These are phyloP conservation scores for Caenorhabditis becei DNA, from an alignment of 2,888 invertebrate genomes.

Conservation along the genomic window DNA sequence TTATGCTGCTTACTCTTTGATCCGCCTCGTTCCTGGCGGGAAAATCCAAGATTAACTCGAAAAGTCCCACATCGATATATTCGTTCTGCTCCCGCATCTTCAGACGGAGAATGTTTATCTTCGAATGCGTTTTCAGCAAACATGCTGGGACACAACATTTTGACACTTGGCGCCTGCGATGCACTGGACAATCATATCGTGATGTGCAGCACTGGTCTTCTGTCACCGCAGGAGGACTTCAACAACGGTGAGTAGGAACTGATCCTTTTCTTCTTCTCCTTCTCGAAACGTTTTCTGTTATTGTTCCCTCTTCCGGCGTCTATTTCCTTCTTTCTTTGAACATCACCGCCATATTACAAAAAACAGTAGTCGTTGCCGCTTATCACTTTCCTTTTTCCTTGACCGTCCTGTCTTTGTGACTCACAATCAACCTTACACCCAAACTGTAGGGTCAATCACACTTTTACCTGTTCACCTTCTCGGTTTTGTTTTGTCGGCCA, in stretches of 20 bases:
- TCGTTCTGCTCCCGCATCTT: neutral
- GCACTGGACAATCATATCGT: slow-evolving; percentile 55
- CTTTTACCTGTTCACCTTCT: slow-evolving; percentile 10
- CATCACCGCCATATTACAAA: slow-evolving; percentile 48
- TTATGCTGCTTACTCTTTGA: neutral
- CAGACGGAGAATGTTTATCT: slow-evolving; percentile 47
- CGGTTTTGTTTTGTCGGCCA: slow-evolving; percentile 4
- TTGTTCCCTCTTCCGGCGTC: slow-evolving; percentile 10
- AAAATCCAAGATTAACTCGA: slow-evolving; percentile 22
- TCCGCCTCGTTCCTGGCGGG: too few relatives aligned
- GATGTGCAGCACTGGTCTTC: slow-evolving; percentile 55
- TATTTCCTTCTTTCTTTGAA: slow-evolving; percentile 45
- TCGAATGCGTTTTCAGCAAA: slow-evolving; percentile 50
- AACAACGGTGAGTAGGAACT: slow-evolving; percentile 30
- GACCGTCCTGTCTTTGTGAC: slow-evolving; percentile 39
- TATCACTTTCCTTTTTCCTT: slow-evolving; percentile 42
- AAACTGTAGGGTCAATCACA: slow-evolving; percentile 28
- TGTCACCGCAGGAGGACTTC: slow-evolving; percentile 50
- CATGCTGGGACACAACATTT: slow-evolving; percentile 58
- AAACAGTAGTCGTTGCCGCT: slow-evolving; percentile 44
- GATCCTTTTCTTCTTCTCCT: neutral
- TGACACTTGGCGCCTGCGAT: slow-evolving; percentile 55
- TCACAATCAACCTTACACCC: slow-evolving; percentile 17
- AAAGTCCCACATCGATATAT: neutral
- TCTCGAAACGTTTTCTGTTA: neutral